Evolutionary conservation across 2,888 invertebrate species (phyloP), one percentile per base, ranked within the genome.

Genomic region (Trypoxylon attenuatum): DNA sequence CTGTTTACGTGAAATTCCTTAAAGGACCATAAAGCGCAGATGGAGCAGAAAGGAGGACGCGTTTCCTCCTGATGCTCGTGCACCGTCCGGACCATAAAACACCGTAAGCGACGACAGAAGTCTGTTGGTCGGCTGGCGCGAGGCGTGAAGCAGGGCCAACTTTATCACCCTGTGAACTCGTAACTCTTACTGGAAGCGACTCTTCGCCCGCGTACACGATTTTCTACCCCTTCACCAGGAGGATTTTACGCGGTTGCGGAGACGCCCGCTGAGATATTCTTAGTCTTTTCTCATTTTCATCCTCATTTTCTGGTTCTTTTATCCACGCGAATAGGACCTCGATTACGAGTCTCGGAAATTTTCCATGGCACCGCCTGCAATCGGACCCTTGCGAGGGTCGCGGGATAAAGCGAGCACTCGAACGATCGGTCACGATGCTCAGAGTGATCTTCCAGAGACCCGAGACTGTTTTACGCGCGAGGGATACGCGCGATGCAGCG

Each of bases 151-250:
- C 64, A 27, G 61, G 77, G 69, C 77, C 77, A 77, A 82, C 81
- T 85, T 85, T 85, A 86, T 84, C 82, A 81, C 80, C 79, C 75
- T 77, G 80, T 78, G 80, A 82, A 83, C 82, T 83, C 85, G 85
- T 86, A 85, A 85, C 77, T 86, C 84, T 83, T 83, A 69, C 73
- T 6, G 10, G 4, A 65, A 71, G 72, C 78, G 58, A 65, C 69
- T 75, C 75, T 72, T 71, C 71, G 74, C 71, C 22, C 69, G 60
- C 23, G 39, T 59, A 66, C 60, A 62, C n/a, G n/a, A n/a, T n/a
- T n/a, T 71, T 50, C 42, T 53, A 45, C 69, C 23, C 52, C 62
- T 47, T 62, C 29, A n/a, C n/a, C 41, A 18, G 50, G 56, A 59
- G 61, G 55, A 59, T 76, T 75, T 68, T 69, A 56, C 71, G 71